A percentile compares a stretch with the other conserved stretches of the same genome.
phyloP scores from a whole-genome alignment of 1,140 invertebrate genomes.

The Eurytemora carolleeae region DNA sequence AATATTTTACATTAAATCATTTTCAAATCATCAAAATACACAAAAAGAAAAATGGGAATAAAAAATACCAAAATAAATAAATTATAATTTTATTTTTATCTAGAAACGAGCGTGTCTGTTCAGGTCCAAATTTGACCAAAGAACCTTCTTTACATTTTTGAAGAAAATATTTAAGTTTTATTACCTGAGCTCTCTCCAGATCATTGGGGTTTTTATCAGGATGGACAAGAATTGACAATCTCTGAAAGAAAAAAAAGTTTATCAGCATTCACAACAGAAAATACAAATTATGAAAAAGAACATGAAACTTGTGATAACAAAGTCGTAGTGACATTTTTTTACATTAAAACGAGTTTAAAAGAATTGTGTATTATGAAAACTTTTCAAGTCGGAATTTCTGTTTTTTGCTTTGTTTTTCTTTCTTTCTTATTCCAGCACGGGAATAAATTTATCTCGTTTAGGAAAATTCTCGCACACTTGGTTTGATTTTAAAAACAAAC shows the following conservation, averaged over 20 bases:
- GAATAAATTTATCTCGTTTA: slow-evolving; percentile 14
- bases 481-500: slow-evolving; percentile 9
- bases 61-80: not conserved
- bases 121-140: not conserved
- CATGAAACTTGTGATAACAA: not conserved
- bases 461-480: slow-evolving; percentile 10
- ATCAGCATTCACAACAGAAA: not conserved
- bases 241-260: slow-evolving; percentile 20
- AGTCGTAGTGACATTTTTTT: too few relatives aligned
- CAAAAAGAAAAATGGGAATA: not conserved
- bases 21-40: slow-evolving; percentile 30
- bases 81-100: not conserved
- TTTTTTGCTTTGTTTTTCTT: too few relatives aligned
- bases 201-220: slow-evolving; percentile 97
- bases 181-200: slow-evolving; percentile 62
- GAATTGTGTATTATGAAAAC: too few relatives aligned
- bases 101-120: not conserved
- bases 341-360: too few relatives aligned
- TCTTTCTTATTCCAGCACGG: not conserved
- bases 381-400: too few relatives aligned
- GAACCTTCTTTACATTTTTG: not conserved
- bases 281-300: not conserved
- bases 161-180: not conserved
- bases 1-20: not conserved
- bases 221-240: slow-evolving; percentile 91